Evolutionary conservation across 2,888 invertebrate genomes (phyloP).

Genomic region (Stenurella melanura): DNA sequence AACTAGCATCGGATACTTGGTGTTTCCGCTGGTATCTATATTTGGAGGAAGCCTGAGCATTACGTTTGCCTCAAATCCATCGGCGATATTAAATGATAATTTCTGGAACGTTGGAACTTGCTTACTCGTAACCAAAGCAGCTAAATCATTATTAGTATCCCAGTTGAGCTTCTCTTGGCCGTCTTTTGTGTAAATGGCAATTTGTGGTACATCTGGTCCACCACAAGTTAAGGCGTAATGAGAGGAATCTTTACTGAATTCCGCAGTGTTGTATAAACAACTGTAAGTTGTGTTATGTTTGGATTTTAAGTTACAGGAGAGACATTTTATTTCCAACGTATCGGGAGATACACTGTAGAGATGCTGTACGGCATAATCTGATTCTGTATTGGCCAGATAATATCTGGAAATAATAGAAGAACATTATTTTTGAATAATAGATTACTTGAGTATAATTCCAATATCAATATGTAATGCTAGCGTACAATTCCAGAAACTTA

Average conservation of each 20-base stretch:
- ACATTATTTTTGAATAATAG: neutral
- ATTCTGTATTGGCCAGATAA: slow-evolving; percentile 87
- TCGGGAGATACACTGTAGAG: slow-evolving; percentile 82
- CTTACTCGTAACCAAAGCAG: slow-evolving; percentile 73
- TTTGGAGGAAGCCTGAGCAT: slow-evolving; percentile 84
- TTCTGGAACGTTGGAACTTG: slow-evolving; percentile 78
- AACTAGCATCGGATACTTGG: slow-evolving; percentile 88
- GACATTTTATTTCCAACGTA: slow-evolving; percentile 78
- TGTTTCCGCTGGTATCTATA: slow-evolving; percentile 78
- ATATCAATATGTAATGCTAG: no score
- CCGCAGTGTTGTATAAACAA: slow-evolving; percentile 83
- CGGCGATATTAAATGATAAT: slow-evolving; percentile 79
- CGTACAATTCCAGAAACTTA: no score
- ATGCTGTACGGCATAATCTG: slow-evolving; percentile 87
- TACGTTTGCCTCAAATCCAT: slow-evolving; percentile 84
- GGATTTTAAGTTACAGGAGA: slow-evolving; percentile 83
- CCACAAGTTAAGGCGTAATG: slow-evolving; percentile 86
- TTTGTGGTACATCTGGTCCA: slow-evolving; percentile 89
- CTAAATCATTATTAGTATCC: slow-evolving; percentile 80
- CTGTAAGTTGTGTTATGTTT: slow-evolving; percentile 72
- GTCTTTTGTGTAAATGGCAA: slow-evolving; percentile 77
- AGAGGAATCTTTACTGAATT: slow-evolving; percentile 80
- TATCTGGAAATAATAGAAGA: slow-evolving; percentile 78
- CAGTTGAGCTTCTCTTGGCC: slow-evolving; percentile 74
- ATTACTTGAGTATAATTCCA: neutral